These are phyloP conservation scores for Urocynchramus pylzowi DNA, from an alignment of 2,113 vertebrate species.

Conservation along the genomic window DNA sequence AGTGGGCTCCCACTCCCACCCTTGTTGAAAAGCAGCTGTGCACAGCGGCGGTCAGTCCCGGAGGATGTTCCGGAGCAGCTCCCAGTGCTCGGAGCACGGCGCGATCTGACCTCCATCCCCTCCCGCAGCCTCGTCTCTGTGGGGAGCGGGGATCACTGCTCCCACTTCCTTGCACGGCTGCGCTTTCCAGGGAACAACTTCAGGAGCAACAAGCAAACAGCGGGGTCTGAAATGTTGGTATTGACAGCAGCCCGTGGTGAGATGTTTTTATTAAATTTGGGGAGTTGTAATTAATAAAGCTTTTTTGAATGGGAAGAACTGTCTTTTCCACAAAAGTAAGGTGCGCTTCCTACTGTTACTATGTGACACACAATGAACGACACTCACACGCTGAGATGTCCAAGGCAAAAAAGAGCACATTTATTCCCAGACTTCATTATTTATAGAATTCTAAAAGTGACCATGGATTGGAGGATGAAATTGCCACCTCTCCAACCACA, in stretches of 20 bases:
- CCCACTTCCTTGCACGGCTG: not conserved
- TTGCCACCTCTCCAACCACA: too few species aligned
- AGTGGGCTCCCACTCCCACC: accelerated
- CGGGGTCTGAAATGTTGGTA: not conserved
- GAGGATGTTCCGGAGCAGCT: not conserved
- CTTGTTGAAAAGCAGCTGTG: accelerated
- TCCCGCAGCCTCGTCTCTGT: not conserved
- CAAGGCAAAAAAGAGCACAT: too few species aligned
- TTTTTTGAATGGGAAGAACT: not conserved
- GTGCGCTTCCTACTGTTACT: not conserved
- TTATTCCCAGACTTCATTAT: too few species aligned
- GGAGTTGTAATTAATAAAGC: not conserved
- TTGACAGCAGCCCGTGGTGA: not conserved
- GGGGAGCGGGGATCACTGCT: accelerated
- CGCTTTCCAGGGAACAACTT: not conserved
- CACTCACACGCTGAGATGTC: too few species aligned
- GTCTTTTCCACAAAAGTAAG: not conserved
- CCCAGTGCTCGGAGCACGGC: accelerated
- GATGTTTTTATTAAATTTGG: not conserved
- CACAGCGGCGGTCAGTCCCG: accelerated
- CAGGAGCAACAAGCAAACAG: not conserved
- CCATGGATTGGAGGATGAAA: too few species aligned
- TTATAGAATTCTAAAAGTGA: too few species aligned
- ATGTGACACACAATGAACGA: too few species aligned
- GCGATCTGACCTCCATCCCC: not conserved